phyloP scores from a whole-genome alignment of 2,113 vertebrate genomes.

The Dolichallabes microphthalmus region DNA sequence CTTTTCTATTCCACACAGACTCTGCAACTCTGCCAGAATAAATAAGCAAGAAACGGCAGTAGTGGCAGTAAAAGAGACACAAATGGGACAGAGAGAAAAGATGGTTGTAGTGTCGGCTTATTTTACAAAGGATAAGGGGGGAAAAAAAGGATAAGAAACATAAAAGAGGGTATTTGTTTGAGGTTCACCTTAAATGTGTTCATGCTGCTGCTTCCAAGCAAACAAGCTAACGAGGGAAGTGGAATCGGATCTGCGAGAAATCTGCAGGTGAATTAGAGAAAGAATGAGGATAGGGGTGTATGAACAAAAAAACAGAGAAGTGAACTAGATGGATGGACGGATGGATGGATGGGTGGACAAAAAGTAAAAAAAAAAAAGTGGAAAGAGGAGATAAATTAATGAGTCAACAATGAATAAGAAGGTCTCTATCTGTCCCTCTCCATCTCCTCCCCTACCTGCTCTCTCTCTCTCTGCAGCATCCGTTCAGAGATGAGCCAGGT shows the following conservation, averaged over 20 bases:
- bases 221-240: neutral
- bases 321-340: neutral
- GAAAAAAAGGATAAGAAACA: neutral
- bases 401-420: neutral
- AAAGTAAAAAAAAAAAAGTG: neutral
- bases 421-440: neutral
- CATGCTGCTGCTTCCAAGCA: neutral
- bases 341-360: neutral
- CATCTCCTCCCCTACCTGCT: neutral
- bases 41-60: slow-evolving; percentile 10
- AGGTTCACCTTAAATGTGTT: neutral
- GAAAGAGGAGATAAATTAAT: neutral
- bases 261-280: neutral
- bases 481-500: slow-evolving; percentile 42
- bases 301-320: neutral
- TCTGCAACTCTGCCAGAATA: neutral
- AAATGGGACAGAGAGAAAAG: slow-evolving; percentile 9
- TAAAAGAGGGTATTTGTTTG: slow-evolving; percentile 9
- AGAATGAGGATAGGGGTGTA: neutral
- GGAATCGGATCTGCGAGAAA: neutral
- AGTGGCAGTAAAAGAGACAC: slow-evolving; percentile 5
- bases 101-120: neutral
- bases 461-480: slow-evolving; percentile 33
- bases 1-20: neutral
- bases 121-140: neutral